phyloP scores from a whole-genome alignment of 2,797 vertebrate genomes.

The Pangasius mekongensis region DNA sequence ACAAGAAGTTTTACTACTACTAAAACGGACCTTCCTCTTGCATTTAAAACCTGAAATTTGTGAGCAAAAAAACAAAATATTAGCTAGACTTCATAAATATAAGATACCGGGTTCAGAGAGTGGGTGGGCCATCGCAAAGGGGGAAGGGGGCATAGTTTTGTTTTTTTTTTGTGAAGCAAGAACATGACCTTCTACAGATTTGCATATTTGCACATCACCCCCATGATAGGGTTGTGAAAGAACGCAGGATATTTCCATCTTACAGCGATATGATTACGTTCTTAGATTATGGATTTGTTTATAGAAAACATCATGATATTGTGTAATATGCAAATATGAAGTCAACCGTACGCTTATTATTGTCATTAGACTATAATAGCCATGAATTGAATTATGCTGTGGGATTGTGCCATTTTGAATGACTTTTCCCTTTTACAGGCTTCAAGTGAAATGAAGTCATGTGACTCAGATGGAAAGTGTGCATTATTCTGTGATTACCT shows the following conservation, averaged over 20 bases:
- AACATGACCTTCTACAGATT: neutral
- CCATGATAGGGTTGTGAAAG: neutral
- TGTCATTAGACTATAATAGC: neutral
- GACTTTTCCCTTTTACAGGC: neutral
- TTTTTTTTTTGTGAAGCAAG: neutral
- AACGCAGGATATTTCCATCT: neutral
- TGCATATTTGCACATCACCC: neutral
- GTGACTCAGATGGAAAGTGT: neutral
- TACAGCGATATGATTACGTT: neutral
- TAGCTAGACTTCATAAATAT: neutral
- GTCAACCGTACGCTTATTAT: neutral
- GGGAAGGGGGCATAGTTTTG: no score
- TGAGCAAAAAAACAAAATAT: neutral
- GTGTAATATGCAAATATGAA: neutral
- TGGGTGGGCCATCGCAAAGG: neutral
- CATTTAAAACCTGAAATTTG: neutral
- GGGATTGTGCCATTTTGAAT: neutral
- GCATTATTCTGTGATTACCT: no score
- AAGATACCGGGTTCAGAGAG: neutral
- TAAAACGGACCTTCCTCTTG: neutral
- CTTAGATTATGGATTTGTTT: neutral
- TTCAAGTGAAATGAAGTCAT: neutral
- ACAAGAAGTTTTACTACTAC: neutral
- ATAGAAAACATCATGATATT: neutral
- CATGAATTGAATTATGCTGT: neutral